Percentiles rank a stretch among this genome's conserved stretches.
Conservation (phyloP, 2,797 vertebrate genomes). For the Pseudochirops cupreus region DNA sequence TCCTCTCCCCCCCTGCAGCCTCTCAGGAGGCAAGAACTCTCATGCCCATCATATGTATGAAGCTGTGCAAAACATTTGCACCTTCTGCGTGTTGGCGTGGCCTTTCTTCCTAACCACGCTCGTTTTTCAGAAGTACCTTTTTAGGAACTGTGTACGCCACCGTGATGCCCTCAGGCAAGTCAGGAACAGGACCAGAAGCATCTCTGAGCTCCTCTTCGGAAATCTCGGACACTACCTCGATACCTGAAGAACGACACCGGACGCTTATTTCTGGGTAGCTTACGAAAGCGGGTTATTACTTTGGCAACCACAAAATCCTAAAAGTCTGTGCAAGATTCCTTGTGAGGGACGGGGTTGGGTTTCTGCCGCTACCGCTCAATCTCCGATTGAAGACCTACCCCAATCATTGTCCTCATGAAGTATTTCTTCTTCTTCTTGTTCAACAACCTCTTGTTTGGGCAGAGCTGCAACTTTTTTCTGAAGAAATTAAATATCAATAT, state of each 20-base stretch:
- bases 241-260: constrained; percentile 86
- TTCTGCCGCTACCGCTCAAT: not conserved
- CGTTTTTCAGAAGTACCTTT: constrained; percentile 85
- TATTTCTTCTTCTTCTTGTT: constrained; percentile 88
- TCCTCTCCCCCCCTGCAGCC: not conserved
- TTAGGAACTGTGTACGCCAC: constrained; percentile 96
- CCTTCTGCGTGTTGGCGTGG: not conserved
- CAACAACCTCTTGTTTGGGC: constrained; percentile 88
- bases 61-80: constrained; percentile 8
- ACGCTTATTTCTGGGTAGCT: constrained; percentile 38
- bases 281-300: constrained; percentile 30
- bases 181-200: constrained; percentile 90
- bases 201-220: constrained; percentile 93
- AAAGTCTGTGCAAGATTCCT: not conserved
- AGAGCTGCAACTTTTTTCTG: constrained; percentile 90
- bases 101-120: constrained; percentile 25
- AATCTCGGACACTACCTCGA: constrained; percentile 95
- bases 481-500: constrained; percentile 47
- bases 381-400: constrained; percentile 86
- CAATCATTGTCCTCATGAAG: constrained; percentile 97
- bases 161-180: constrained; percentile 95
- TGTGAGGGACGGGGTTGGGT: not conserved
- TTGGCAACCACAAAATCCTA: constrained; percentile 16
- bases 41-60: constrained; percentile 24
- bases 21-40: constrained; percentile 22